Percentiles rank a stretch among this genome's conserved stretches.
phyloP scores from a whole-genome alignment of 2,113 vertebrate species.

The Plecotus auritus region DNA sequence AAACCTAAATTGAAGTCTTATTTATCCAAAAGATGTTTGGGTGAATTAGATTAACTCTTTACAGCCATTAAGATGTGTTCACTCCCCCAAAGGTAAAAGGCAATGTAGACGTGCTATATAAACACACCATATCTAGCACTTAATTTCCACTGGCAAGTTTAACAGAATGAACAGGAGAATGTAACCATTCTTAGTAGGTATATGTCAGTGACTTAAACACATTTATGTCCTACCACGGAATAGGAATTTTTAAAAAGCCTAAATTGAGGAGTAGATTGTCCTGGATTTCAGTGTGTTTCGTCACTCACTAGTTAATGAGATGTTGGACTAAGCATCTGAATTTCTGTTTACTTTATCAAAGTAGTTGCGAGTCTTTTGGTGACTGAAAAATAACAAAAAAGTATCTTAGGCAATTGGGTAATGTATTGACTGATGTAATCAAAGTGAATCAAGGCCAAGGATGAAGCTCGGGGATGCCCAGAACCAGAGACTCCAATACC shows the following conservation, averaged over 20 bases:
- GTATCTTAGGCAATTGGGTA: not conserved
- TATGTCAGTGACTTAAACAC: not conserved
- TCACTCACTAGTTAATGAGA: not conserved
- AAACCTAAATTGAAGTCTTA: not conserved
- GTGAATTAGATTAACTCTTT: conserved; percentile 21
- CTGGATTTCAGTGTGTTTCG: not conserved
- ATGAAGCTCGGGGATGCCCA: not conserved
- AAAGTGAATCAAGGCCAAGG: not conserved
- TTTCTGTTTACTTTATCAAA: not conserved
- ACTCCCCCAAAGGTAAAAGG: not conserved
- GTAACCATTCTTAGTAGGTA: not conserved
- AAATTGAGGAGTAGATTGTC: not conserved
- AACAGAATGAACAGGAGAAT: not conserved
- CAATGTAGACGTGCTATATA: not conserved
- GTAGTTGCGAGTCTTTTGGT: not conserved
- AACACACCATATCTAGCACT: not conserved
- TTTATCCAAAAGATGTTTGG: not conserved
- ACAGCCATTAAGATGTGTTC: not conserved
- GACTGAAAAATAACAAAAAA: not conserved
- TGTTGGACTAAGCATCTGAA: not conserved
- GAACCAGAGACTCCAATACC: not conserved
- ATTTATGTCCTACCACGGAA: not conserved
- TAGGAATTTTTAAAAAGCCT: not conserved
- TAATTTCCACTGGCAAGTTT: not conserved
- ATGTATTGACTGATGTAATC: not conserved